Evolutionary conservation across 2,797 vertebrate species (phyloP), one percentile per base, ranked within the genome.

Genomic region (Pachyuromys duprasi): DNA sequence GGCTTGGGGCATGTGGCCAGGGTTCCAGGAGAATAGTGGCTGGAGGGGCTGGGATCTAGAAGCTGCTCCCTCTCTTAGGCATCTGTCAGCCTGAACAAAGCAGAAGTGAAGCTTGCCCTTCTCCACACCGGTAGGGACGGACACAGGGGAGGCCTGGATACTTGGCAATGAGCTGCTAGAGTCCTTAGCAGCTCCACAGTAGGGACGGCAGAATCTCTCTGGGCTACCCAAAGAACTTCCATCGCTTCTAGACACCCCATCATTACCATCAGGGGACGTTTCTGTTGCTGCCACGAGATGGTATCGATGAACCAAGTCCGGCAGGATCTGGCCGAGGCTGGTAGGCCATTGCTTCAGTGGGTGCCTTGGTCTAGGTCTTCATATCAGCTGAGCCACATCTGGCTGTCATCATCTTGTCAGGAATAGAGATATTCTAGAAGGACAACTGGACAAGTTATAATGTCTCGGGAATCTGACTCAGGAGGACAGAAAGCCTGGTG

Each of bases 271-370:
- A 62, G 42, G 11, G 28, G 2, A 6, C 76, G 89, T 17, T 28
- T 76, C 78, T n/a, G 9, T 1, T n/a, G 62, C 42, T 20, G 57
- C 70, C 86, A 74, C 17, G 5, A n/a, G 33, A 60, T 57, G 42
- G 28, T 20, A 0, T 36, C 92, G 80, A 79, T 42, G 65, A 49
- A 13, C 55, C 69, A 17, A n/a, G 57, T 33, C 7, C 42, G 0
- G 26, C 13, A 0, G 4, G 39, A 57, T 39, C 2, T 0, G 0
- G 33, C 3, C 55, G 49, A 33, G 8, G 42, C 18, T 5, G 26
- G 72, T 5, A 3, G 2, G 26, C 20, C 22, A 0, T 2, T 4
- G 80, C 18, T 7, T 1, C 3, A 20, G 9, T 26, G 76, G 31
- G 15, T 18, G 36, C 20, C 60, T 53, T 5, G 1, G 31, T 49